Base-by-base conservation (phyloP, 2,113 vertebrate genomes). In the Halcyon malimbica region DNA sequence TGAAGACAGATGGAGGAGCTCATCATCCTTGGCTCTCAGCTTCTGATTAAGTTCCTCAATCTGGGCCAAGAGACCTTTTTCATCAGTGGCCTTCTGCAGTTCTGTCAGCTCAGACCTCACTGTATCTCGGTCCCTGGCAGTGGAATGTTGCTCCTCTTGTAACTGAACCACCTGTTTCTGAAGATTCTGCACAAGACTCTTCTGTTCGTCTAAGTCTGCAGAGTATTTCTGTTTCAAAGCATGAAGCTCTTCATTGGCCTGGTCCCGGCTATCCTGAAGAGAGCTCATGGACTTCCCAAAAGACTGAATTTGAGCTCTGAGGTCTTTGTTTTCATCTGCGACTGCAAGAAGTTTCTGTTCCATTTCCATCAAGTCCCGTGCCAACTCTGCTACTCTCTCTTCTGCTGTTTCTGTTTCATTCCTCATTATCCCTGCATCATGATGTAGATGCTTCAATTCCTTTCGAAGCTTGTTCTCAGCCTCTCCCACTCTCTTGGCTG, bases 321-420 rank as follows among this genome's bases (percentile, higher is more conserved):
- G 98, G 57, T 98, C 97, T 68, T 97, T 95, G 29, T 98, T 98
- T 70, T 96, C 98, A 95, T 99, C 99, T 35, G 97, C 98, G 93
- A 99, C 98, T 23, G 50, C 62, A 19, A 99, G 97, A 41, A 99
- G 95, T 73, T 97, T 98, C 98, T 99, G 99, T 28, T 99, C 99
- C 83, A 99, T 98, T 39, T 98, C 98, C 97, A 99, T 95, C 83
- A 99, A 96, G 97, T 99, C 99, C 51, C 93, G 97, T 19, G 99
- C 99, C 95, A 99, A 93, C 89, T 99, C 99, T 1, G 99, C 99
- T 69, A 99, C 99, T 94, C 99, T 98, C 95, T 99, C 99, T 94
- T 99, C 99, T 4, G 99, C 99, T 3, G 98, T 99, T 97, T 99
- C 99, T 0, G 99, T 98, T 97, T 99, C 99, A 0, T 99, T 99